Conservation (phyloP, 92 coral and sea anemone species). For the Parazoanthus darwini region DNA sequence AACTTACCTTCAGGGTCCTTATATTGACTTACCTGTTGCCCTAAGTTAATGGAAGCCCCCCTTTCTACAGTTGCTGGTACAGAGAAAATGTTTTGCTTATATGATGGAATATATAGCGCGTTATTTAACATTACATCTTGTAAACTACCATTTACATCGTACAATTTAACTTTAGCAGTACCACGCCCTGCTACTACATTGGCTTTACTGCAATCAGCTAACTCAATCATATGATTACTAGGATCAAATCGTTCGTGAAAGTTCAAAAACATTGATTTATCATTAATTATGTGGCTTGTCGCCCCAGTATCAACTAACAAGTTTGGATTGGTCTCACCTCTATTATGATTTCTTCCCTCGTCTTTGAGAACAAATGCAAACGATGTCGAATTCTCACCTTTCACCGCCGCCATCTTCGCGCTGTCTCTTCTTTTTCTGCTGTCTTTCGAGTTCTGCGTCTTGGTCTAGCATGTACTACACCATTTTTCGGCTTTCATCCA, state of each 20-base stretch:
- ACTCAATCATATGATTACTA: constrained; percentile 31
- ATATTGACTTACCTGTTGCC: no score
- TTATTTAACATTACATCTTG: constrained; percentile 21
- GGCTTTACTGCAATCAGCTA: constrained; percentile 27
- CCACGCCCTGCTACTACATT: background rate
- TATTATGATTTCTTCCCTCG: background rate
- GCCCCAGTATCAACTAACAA: constrained; percentile 32
- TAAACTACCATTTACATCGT: no score
- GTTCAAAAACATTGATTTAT: constrained; percentile 21
- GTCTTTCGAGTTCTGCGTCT: no score
- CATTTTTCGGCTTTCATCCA: no score
- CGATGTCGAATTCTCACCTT: no score
- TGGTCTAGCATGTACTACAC: no score
- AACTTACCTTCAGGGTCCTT: no score
- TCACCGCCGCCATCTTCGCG: no score
- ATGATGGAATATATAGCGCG: constrained; percentile 29
- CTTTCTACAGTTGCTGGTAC: background rate
- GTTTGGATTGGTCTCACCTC: background rate
- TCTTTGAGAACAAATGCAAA: no score
- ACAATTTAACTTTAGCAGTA: constrained; percentile 2
- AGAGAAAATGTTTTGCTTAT: constrained; percentile 37
- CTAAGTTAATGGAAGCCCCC: no score
- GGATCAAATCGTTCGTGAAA: constrained; percentile 32
- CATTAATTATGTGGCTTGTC: constrained; percentile 40
- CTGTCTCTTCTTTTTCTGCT: no score